Conservation (phyloP, 1,140 invertebrate species). For the Leptestheria dahalacensis region DNA sequence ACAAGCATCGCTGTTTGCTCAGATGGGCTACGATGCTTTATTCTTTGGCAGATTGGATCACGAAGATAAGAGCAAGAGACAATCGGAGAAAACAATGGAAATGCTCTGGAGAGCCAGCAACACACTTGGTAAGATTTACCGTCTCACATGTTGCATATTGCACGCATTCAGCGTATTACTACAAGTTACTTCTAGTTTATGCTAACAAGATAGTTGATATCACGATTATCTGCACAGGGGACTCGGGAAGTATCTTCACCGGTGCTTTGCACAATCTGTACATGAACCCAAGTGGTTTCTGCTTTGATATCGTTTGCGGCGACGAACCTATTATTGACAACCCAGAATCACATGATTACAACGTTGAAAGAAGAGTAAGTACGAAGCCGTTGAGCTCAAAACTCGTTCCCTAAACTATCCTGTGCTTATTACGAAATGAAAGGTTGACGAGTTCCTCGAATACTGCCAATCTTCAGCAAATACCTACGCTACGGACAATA, state of each 20-base stretch:
- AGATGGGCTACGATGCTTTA: slow-evolving; percentile 56
- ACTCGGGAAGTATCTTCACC: slow-evolving; percentile 30
- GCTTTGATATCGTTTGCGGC: slow-evolving; percentile 40
- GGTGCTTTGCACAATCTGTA: slow-evolving; percentile 35
- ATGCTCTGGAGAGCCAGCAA: slow-evolving; percentile 56
- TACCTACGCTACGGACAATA: slow-evolving; percentile 46
- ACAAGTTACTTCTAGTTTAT: too few species aligned
- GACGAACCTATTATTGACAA: slow-evolving; percentile 42
- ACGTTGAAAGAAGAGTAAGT: slow-evolving; percentile 28
- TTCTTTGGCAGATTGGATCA: slow-evolving; percentile 80
- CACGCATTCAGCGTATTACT: not conserved
- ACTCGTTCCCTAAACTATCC: not conserved
- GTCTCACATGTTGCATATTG: not conserved
- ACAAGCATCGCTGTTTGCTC: slow-evolving; percentile 22
- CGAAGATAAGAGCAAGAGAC: slow-evolving; percentile 55
- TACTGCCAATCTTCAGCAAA: slow-evolving; percentile 36
- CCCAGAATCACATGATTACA: slow-evolving; percentile 35
- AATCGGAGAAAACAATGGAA: slow-evolving; percentile 51
- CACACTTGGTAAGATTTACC: not conserved
- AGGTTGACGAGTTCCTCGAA: slow-evolving; percentile 41
- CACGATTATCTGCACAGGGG: slow-evolving; percentile 21
- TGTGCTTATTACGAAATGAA: slow-evolving; percentile 8
- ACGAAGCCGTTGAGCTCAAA: not conserved
- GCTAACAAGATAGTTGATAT: too few species aligned
- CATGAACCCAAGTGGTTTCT: slow-evolving; percentile 39